Conservation (phyloP, 1,140 invertebrate species). For the Galendromus occidentalis region DNA sequence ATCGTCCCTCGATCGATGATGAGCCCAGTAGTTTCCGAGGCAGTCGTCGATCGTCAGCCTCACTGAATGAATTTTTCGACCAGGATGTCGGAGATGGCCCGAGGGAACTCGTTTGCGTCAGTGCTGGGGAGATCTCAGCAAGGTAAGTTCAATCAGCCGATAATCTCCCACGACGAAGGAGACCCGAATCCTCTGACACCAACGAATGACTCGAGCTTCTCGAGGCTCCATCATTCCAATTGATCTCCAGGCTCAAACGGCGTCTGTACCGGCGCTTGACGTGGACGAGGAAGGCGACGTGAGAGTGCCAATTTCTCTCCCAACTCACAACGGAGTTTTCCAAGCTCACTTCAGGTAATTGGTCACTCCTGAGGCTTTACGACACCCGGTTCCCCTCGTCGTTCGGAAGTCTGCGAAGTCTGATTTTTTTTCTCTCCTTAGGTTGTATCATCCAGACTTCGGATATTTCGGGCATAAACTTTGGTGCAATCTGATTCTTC, state of each 20-base stretch:
- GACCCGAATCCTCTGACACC: not conserved
- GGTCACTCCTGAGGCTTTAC: not conserved
- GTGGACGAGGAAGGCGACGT: not conserved
- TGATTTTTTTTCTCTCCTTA: not conserved
- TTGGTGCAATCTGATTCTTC: not conserved
- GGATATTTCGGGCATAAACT: conserved; percentile 1
- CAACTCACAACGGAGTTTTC: not conserved
- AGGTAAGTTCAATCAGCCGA: not conserved
- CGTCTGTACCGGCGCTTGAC: not conserved
- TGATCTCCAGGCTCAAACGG: not conserved
- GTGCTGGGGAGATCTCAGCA: not conserved
- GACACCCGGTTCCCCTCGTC: no score
- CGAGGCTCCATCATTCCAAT: not conserved
- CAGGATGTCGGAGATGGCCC: not conserved
- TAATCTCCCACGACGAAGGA: no score
- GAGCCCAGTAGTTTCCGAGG: no score
- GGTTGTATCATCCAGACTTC: not conserved
- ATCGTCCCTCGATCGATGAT: no score
- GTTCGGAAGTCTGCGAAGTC: no score
- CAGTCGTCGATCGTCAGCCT: no score
- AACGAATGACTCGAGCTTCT: not conserved
- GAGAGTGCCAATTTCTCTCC: not conserved
- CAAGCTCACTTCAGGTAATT: not conserved
- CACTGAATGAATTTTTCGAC: not conserved
- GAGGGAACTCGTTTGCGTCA: not conserved